Conservation (phyloP, 2,113 vertebrate genomes). For the Naja naja region DNA sequence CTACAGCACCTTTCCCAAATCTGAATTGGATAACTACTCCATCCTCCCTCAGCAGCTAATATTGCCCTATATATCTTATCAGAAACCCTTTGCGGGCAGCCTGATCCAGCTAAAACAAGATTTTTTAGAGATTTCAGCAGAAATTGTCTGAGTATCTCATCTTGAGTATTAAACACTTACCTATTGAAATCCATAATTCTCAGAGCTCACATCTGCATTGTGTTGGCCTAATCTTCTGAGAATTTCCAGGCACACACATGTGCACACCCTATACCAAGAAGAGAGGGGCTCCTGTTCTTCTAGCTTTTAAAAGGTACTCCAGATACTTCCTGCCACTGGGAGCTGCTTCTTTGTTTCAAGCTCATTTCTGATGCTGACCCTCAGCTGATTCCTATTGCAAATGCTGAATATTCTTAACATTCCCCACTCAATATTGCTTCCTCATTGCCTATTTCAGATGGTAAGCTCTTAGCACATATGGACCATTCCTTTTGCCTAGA, state of each 20-base stretch:
- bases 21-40: background rate
- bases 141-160: background rate
- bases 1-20: background rate
- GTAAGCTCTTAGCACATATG: background rate
- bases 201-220: background rate
- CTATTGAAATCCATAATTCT: background rate
- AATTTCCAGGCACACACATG: background rate
- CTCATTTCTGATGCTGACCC: background rate
- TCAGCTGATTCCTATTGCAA: background rate
- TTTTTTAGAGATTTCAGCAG: background rate
- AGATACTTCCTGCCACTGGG: background rate
- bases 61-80: background rate
- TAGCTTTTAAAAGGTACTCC: background rate
- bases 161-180: background rate
- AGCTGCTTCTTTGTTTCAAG: background rate
- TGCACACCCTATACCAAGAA: background rate
- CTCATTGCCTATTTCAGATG: background rate
- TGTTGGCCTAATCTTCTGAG: background rate
- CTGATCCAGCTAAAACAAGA: background rate
- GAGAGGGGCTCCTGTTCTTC: background rate
- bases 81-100: background rate
- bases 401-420: background rate
- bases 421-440: background rate
- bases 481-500: background rate
- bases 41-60: background rate